These are phyloP conservation scores for Takifugu bimaculatus DNA, from an alignment of 2,113 vertebrate genomes.

Conservation along the genomic window DNA sequence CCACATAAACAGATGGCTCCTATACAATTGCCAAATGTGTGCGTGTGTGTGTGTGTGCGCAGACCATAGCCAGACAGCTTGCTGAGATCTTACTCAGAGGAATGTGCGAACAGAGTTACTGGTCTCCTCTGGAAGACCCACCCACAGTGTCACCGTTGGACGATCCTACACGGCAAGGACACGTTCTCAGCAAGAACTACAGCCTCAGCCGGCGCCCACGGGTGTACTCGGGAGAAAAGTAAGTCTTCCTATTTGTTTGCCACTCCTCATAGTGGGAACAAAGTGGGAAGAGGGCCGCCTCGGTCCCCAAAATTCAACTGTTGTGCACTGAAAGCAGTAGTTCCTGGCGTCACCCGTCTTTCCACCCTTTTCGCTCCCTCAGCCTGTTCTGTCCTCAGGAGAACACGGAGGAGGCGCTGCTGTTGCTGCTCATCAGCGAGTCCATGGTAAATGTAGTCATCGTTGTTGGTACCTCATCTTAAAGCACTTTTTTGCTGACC, in stretches of 20 bases:
- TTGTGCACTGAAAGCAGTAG: neutral
- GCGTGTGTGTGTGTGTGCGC: slow-evolving; percentile 16
- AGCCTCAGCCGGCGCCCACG: slow-evolving; percentile 84
- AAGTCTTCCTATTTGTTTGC: slow-evolving; percentile 43
- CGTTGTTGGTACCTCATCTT: neutral
- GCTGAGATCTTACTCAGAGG: slow-evolving; percentile 95
- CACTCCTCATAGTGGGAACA: slow-evolving; percentile 24
- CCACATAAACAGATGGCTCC: slow-evolving; percentile 19
- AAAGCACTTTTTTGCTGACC: neutral
- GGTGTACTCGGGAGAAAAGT: slow-evolving; percentile 96
- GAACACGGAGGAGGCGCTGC: slow-evolving; percentile 96
- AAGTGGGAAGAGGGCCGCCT: slow-evolving; percentile 13
- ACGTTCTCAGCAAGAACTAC: slow-evolving; percentile 83
- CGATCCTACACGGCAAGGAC: slow-evolving; percentile 83
- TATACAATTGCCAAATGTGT: slow-evolving; percentile 3
- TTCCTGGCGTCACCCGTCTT: neutral
- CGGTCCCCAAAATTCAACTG: slow-evolving; percentile 6
- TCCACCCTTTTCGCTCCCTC: slow-evolving; percentile 45
- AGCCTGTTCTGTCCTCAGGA: slow-evolving; percentile 99
- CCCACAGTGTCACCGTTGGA: slow-evolving; percentile 91
- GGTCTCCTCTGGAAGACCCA: slow-evolving; percentile 94
- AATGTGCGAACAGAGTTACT: slow-evolving; percentile 99
- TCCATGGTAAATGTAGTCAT: slow-evolving; percentile 85
- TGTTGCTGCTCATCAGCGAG: slow-evolving; percentile 95
- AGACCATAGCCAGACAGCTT: slow-evolving; percentile 97